Conservation (phyloP, 2,797 vertebrate genomes). For the Trachops cirrhosus region DNA sequence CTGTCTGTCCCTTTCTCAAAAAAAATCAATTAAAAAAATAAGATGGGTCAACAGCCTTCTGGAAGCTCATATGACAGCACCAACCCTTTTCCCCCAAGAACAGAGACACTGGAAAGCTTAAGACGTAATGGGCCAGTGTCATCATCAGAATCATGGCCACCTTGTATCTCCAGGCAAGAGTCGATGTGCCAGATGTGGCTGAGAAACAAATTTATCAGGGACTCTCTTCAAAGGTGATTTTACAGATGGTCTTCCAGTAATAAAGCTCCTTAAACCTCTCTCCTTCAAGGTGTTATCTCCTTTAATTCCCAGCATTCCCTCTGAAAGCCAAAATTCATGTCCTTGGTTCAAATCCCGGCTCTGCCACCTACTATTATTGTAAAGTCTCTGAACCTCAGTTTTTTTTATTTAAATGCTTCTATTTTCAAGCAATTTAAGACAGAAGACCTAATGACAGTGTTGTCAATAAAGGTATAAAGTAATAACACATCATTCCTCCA, state of each 20-base stretch:
- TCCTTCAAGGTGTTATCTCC: background rate
- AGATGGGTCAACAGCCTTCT: background rate
- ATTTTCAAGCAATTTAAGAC: constrained; percentile 9
- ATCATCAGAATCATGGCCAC: background rate
- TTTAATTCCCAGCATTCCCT: background rate
- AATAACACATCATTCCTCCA: background rate
- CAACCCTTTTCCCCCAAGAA: background rate
- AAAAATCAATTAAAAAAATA: background rate
- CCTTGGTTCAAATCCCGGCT: background rate
- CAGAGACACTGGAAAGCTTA: background rate
- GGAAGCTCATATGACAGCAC: background rate
- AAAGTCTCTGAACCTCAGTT: background rate
- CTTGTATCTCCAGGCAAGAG: too few relatives aligned
- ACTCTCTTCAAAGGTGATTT: background rate
- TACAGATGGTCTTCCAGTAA: background rate
- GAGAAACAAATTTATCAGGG: background rate
- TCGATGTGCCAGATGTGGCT: background rate
- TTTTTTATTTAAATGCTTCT: background rate
- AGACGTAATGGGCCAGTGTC: rapidly evolving
- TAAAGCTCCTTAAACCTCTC: background rate
- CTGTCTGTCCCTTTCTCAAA: background rate
- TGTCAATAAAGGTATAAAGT: background rate
- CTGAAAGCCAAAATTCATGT: background rate
- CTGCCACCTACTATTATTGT: background rate
- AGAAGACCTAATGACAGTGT: background rate